Evolutionary conservation across 2,113 vertebrate species (phyloP), one percentile per base, ranked within the genome.

Genomic region (Phyllopteryx taeniolatus): DNA sequence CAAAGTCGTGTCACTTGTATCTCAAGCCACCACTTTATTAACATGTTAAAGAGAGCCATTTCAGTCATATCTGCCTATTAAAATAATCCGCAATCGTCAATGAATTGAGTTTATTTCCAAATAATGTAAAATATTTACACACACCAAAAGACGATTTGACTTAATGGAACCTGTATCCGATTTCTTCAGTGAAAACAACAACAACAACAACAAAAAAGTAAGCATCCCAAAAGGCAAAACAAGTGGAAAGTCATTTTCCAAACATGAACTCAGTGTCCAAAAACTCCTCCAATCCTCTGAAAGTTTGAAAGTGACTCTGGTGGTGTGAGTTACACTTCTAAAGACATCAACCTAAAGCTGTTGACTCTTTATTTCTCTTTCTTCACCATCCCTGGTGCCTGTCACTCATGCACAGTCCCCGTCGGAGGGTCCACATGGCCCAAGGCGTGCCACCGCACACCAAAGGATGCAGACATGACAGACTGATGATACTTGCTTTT

Each of bases 401-500:
- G 86, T 88, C 87, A 83, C 73, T 82, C 83, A 81, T 80, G 67
- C 71, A 53, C 83, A 74, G 79, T 90, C 89, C 80, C 86, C 74
- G 79, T 33, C 65, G 79, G 59, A 46, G 51, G 60, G 73, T 67
- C 70, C 31, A 78, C 53, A 62, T 73, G 67, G 90, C 91, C 89
- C 77, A 71, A 83, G 87, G 90, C 88, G 9, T 72, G 81, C 74
- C 69, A 80, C 73, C 46, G 71, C 86, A 85, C 85, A 89, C 85
- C 77, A 83, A 82, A 65, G 70, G 73, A 81, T 79, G 78, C 88
- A 81, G 72, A 90, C 76, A 78, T 85, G 87, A 88, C 89, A 89
- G 81, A 79, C 73, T 78, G 86, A 76, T 88, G 89, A 91, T 90
- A 89, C 83, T 85, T 77, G 87, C 84, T 87, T 90, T 91, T 88